A percentile compares a stretch with the other conserved stretches of the same genome.
phyloP scores from a whole-genome alignment of 2,888 invertebrate genomes.

The Trypoxylon attenuatum region DNA sequence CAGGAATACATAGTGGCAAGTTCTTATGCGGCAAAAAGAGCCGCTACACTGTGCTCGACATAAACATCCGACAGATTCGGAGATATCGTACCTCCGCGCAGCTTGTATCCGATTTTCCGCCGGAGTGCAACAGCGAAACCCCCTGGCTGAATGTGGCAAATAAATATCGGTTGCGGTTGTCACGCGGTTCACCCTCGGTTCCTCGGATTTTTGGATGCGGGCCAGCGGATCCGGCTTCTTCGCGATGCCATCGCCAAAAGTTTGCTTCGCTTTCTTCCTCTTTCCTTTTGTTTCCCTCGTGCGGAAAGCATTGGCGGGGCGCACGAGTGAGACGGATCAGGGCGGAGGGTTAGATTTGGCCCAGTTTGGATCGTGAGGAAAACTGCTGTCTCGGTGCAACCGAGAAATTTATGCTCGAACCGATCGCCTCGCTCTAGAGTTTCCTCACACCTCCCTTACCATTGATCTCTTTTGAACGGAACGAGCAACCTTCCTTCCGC shows the following conservation, averaged over 20 bases:
- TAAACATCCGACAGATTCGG: too few relatives aligned
- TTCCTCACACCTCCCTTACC: too few relatives aligned
- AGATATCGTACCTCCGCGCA: too few relatives aligned
- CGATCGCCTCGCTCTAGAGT: not conserved
- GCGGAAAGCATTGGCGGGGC: conserved; percentile 9
- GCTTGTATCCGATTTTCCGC: not conserved
- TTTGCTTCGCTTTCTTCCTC: conserved; percentile 7
- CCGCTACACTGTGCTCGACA: too few relatives aligned
- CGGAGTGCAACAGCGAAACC: not conserved
- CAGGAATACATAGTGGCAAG: too few relatives aligned
- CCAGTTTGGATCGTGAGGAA: conserved; percentile 11
- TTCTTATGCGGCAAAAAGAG: too few relatives aligned
- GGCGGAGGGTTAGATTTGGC: conserved; percentile 27
- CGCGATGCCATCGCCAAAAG: conserved; percentile 10
- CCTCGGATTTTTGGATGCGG: conserved; percentile 37
- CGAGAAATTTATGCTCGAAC: conserved; percentile 9
- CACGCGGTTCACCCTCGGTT: too few relatives aligned
- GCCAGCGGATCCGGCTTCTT: conserved; percentile 17
- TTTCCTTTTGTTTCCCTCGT: not conserved
- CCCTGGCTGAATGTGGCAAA: conserved; percentile 19
- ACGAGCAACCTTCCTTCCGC: too few relatives aligned
- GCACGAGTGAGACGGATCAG: too few relatives aligned
- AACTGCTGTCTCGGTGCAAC: not conserved
- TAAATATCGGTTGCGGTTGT: conserved; percentile 31
- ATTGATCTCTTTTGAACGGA: too few relatives aligned